Conservation (phyloP, 1,140 invertebrate genomes). For the Papilio polytes region DNA sequence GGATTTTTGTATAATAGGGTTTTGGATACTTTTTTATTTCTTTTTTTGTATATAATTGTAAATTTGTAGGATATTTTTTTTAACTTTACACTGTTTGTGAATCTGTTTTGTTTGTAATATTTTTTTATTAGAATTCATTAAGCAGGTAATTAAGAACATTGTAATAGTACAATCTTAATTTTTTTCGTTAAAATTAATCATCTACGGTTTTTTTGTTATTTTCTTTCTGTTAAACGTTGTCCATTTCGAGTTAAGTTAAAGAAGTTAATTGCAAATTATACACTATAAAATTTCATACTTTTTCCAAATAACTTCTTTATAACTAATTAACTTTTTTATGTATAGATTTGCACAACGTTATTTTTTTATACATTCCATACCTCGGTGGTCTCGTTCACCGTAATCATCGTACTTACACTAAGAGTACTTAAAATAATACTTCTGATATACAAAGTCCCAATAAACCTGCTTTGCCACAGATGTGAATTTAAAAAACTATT, state of each 20-base stretch:
- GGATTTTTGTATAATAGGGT: constrained; percentile 66
- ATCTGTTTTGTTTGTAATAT: constrained; percentile 75
- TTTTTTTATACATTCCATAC: constrained; percentile 38
- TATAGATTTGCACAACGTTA: constrained; percentile 26
- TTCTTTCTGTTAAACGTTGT: background rate
- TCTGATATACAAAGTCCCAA: background rate
- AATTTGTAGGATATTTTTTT: constrained; percentile 71
- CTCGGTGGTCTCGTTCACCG: background rate
- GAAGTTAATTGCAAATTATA: background rate
- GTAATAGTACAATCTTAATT: constrained; percentile 35
- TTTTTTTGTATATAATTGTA: constrained; percentile 81
- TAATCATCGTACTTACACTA: constrained; percentile 26
- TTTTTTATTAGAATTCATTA: constrained; percentile 48
- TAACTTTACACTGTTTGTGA: constrained; percentile 60
- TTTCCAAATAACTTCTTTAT: background rate
- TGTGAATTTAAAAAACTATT: constrained; percentile 29
- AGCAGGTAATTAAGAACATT: constrained; percentile 36
- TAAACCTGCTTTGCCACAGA: background rate
- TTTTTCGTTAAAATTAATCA: constrained; percentile 25
- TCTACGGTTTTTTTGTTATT: constrained; percentile 15
- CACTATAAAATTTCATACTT: background rate
- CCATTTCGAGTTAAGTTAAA: too few species aligned
- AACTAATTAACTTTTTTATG: background rate
- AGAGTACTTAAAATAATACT: constrained; percentile 32
- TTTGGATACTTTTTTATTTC: constrained; percentile 73